A percentile compares a stretch with the other conserved stretches of the same genome.
Evolutionary conservation across 2,888 invertebrate species (phyloP).

Genomic region (Polyploca ridens): DNA sequence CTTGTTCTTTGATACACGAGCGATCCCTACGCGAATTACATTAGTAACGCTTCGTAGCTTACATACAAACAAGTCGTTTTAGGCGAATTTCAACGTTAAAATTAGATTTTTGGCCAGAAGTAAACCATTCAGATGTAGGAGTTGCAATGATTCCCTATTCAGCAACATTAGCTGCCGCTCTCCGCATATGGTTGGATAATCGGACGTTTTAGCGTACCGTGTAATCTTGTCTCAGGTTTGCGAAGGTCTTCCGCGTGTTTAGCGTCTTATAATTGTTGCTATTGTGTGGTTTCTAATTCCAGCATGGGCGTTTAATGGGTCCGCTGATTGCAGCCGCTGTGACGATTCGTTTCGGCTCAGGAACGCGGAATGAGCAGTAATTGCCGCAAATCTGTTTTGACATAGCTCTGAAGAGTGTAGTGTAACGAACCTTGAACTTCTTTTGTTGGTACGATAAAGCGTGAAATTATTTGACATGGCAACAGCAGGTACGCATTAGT

Average conservation of each 20-base stretch:
- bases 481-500: conserved; percentile 17
- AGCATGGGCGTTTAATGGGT: conserved; percentile 70
- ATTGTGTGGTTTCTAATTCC: conserved; percentile 62
- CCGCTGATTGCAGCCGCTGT: conserved; percentile 54
- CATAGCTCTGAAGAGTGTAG: conserved; percentile 43
- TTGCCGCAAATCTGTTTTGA: conserved; percentile 56
- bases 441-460: conserved; percentile 42
- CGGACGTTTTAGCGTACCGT: conserved; percentile 43
- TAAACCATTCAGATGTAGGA: conserved; percentile 12
- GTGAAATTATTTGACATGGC: conserved; percentile 38
- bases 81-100: conserved; percentile 20
- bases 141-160: conserved; percentile 6
- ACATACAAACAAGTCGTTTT: conserved; percentile 25
- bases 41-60: conserved; percentile 43
- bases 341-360: conserved; percentile 56
- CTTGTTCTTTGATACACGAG: conserved; percentile 45
- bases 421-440: conserved; percentile 62
- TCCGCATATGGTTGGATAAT: conserved; percentile 36
- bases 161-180: conserved; percentile 9
- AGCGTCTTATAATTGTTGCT: conserved; percentile 51
- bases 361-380: conserved; percentile 59
- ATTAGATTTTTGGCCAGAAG: conserved; percentile 16
- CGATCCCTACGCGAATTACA: conserved; percentile 43
- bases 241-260: conserved; percentile 52
- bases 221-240: conserved; percentile 41